Percentiles rank a stretch among this genome's conserved stretches.
phyloP scores from a whole-genome alignment of 2,888 invertebrate genomes.

The Ptilodon capucinus region DNA sequence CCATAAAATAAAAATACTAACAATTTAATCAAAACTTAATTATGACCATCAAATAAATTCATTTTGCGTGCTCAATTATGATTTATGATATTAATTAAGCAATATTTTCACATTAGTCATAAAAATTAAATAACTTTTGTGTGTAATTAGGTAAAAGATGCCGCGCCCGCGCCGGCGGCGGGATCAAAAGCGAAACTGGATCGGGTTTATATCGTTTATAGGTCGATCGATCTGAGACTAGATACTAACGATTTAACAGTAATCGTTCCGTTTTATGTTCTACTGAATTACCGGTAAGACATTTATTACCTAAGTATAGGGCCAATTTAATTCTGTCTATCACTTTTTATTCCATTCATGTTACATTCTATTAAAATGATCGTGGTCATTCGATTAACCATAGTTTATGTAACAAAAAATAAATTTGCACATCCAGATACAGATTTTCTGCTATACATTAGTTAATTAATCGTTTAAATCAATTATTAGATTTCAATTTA shows the following conservation, averaged over 20 bases:
- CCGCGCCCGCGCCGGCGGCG: conserved; percentile 40
- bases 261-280: background rate
- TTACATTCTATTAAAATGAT: background rate
- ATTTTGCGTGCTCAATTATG: conserved; percentile 52
- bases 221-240: background rate
- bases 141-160: conserved; percentile 61
- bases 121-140: conserved; percentile 51
- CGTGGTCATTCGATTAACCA: background rate
- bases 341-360: background rate
- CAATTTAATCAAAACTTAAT: conserved; percentile 60
- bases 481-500: background rate
- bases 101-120: conserved; percentile 54
- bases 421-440: background rate
- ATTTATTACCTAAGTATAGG: background rate
- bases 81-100: conserved; percentile 53
- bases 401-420: background rate
- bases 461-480: background rate
- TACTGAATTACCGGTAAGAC: background rate
- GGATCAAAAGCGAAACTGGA: conserved; percentile 40
- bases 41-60: conserved; percentile 40
- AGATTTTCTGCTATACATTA: background rate
- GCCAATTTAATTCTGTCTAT: background rate
- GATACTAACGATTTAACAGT: background rate
- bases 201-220: background rate
- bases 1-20: conserved; percentile 30